Evolutionary conservation across 2,113 vertebrate genomes (phyloP), one percentile per base, ranked within the genome.

Genomic region (Oryzias javanicus): DNA sequence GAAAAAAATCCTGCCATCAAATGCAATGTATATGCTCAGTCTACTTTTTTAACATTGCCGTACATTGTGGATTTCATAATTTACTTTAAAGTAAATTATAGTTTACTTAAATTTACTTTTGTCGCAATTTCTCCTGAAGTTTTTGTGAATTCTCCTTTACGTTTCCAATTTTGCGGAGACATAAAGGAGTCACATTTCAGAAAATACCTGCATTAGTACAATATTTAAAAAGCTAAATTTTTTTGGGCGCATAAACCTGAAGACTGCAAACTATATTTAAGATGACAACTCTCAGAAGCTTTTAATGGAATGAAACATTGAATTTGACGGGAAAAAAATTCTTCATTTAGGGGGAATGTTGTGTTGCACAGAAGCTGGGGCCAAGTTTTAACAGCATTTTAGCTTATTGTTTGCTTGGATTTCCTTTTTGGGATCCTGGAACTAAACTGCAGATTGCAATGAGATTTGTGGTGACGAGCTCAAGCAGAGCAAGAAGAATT

Each of bases 221-320:
- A 17, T 24, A 22, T 49, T 42, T 19, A 45, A 4, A 20, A 56
- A 51, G 35, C 22, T 22, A 22, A 22, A 69, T 47, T 25, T 25
- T 41, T 57, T 55, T 41, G 17, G 67, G 1, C 16, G 42, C 44
- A 64, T 42, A 54, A 59, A 42, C 12, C 35, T 10, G 10, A 55
- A 64, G 42, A 42, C 49, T 22, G 55, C 40, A 40, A 72, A 45
- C 14, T n/a, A 40, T 64, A 64, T 72, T 53, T 59, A 61, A 64
- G 35, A 64, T 64, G 69, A 42, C 69, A 60, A 54, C 24, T 64
- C 22, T 40, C 49, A 64, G 42, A 55, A 63, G 60, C 53, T 35
- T 42, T 40, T 62, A 52, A 24, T 51, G 47, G 45, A 24, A 62
- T 42, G 24, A n/a, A 46, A 47, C 10, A 18, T n/a, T 7, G 44